These are phyloP conservation scores for Anomalospiza imberbis DNA, from an alignment of 2,797 vertebrate species.

Conservation along the genomic window DNA sequence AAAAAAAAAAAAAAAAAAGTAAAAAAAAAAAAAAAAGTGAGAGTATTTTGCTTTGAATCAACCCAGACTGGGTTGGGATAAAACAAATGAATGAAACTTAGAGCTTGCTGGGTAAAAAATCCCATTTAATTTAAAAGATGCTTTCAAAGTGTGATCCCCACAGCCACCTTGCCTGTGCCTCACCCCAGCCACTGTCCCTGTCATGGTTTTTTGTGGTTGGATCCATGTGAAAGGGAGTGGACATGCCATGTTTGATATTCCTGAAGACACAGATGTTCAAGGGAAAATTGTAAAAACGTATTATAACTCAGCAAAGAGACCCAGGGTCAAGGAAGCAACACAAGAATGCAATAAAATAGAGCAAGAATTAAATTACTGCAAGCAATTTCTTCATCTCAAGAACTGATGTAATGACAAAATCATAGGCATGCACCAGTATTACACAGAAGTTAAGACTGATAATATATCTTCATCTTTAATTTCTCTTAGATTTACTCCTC, in stretches of 20 bases:
- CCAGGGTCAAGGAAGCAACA: not conserved
- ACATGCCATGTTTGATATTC: not conserved
- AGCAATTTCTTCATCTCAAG: constrained; percentile 20
- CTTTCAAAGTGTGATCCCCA: not conserved
- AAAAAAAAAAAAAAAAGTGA: too few relatives aligned
- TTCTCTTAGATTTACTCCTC: constrained; percentile 29
- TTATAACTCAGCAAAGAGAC: not conserved
- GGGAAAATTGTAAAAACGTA: not conserved
- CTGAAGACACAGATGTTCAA: not conserved
- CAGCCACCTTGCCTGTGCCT: not conserved
- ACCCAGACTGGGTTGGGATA: not conserved
- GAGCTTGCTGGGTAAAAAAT: not conserved
- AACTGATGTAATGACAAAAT: constrained; percentile 22
- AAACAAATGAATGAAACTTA: not conserved
- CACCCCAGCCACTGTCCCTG: not conserved
- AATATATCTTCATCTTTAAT: constrained; percentile 26
- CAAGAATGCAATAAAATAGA: constrained; percentile 1
- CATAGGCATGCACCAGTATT: not conserved
- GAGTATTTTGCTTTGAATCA: not conserved
- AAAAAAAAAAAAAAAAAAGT: too few relatives aligned
- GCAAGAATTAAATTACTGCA: constrained; percentile 3
- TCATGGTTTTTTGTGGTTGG: not conserved
- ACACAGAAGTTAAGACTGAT: not conserved
- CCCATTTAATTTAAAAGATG: not conserved
- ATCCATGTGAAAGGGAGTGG: not conserved